Conservation (phyloP, 1,140 invertebrate species). For the Dicyema japonicum region DNA sequence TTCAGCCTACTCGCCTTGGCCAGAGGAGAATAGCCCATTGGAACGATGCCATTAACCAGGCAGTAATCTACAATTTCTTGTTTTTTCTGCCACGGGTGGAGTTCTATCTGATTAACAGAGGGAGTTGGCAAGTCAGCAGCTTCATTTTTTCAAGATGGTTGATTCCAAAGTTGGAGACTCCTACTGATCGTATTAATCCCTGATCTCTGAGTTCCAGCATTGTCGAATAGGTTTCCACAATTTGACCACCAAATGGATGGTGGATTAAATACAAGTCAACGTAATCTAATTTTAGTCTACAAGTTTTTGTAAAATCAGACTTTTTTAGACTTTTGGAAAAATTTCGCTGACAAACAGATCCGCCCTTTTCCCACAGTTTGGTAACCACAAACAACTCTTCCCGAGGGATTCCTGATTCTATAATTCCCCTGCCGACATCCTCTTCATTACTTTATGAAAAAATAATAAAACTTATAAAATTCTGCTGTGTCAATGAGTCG, state of each 20-base stretch:
- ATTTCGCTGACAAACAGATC: too few species aligned
- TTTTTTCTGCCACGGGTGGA: slow-evolving; percentile 9
- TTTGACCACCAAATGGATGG: slow-evolving; percentile 7
- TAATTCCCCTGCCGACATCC: slow-evolving; percentile 7
- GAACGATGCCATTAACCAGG: slow-evolving; percentile 7
- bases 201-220: slow-evolving; percentile 8
- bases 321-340: too few species aligned
- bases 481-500: slow-evolving; percentile 8
- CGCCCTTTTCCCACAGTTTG: slow-evolving; percentile 8
- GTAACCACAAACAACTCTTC: slow-evolving; percentile 9
- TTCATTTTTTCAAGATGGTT: slow-evolving; percentile 8
- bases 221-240: slow-evolving; percentile 9
- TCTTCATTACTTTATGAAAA: slow-evolving; percentile 8
- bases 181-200: slow-evolving; percentile 10
- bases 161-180: slow-evolving; percentile 12
- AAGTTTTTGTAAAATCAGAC: too few species aligned
- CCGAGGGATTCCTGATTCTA: slow-evolving; percentile 6
- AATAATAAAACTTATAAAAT: slow-evolving; percentile 6
- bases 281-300: slow-evolving; percentile 8
- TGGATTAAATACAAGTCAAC: slow-evolving; percentile 11
- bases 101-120: slow-evolving; percentile 11
- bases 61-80: slow-evolving; percentile 9
- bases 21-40: slow-evolving; percentile 11
- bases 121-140: slow-evolving; percentile 8
- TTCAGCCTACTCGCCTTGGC: slow-evolving; percentile 7